Evolutionary conservation across 2,113 vertebrate species (phyloP), one percentile per base, ranked within the genome.

Genomic region (Poeciliopsis occidentalis): DNA sequence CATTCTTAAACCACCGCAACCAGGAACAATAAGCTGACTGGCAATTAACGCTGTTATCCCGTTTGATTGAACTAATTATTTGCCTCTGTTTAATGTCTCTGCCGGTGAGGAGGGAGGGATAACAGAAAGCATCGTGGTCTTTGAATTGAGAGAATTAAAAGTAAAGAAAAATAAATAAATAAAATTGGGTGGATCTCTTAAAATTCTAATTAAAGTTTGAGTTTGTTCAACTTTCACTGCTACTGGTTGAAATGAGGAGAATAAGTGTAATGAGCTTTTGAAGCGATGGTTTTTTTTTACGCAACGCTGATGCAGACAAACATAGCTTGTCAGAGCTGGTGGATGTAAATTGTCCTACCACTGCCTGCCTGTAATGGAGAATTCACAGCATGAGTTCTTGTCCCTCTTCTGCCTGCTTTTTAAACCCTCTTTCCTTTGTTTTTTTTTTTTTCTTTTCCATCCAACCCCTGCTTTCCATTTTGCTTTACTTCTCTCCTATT

Each of bases 371-470:
- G 88, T 76, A 76, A 71, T 75, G 60, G 65, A 88, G 79, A 80
- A 79, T 73, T 88, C 83, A 71, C 85, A 85, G 91, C 88, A 88
- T 83, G 90, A 86, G 78, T 62, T 71, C 64, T 84, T 85, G 78
- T 77, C 84, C 65, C 63, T 29, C 3, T 39, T 47, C 69, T 67
- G 69, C 81, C 68, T 84, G 75, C 81, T 64, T 87, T 82, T 81
- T 62, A 83, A 76, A 82, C 26, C 66, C 24, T 24, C 64, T 79
- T 29, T 75, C 72, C 69, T 47, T 11, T 82, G 73, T 82, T 5
- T 32, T 32, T 32, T 34, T n/a, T n/a, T 32, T 34, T 80, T 83
- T 62, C 76, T 79, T 62, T 64, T 70, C 32, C 51, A 63, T 77
- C 75, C 74, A 34, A 66, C 72, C 67, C 69, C 67, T 65, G 67